These are phyloP conservation scores for Drosophila antonietae DNA, from an alignment of 2,888 invertebrate species.

Conservation along the genomic window DNA sequence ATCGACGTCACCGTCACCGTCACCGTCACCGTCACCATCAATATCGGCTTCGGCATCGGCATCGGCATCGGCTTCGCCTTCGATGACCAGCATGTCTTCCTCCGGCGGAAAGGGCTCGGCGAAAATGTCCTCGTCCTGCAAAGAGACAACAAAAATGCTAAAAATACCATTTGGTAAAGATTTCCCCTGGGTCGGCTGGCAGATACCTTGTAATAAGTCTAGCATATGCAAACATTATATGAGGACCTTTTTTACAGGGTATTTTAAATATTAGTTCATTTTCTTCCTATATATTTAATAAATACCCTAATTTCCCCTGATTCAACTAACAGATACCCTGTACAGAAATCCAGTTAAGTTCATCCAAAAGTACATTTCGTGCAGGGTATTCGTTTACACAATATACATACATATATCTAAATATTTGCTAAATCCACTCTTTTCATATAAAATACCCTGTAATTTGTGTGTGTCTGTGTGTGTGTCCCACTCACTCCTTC, in stretches of 20 bases:
- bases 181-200: not conserved
- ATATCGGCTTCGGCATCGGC: conserved; percentile 17
- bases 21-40: too few relatives aligned
- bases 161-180: not conserved
- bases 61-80: conserved; percentile 19
- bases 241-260: not conserved
- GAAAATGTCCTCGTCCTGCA: conserved; percentile 62
- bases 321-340: not conserved
- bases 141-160: conserved; percentile 4
- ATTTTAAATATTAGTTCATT: too few relatives aligned
- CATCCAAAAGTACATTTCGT: too few relatives aligned
- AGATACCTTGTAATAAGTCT: not conserved
- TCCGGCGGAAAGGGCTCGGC: conserved; percentile 38
- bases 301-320: not conserved
- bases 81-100: conserved; percentile 47
- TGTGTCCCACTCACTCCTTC: conserved; percentile 19
- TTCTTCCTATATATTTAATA: too few relatives aligned
- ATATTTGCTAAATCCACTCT: not conserved
- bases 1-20: conserved; percentile 5
- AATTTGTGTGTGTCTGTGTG: not conserved
- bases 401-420: too few relatives aligned
- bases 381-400: not conserved
- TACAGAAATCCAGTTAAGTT: too few relatives aligned
- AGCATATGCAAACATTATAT: not conserved
- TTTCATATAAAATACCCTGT: not conserved